Conservation (phyloP, 2,797 vertebrate genomes). For the Lemur catta region DNA sequence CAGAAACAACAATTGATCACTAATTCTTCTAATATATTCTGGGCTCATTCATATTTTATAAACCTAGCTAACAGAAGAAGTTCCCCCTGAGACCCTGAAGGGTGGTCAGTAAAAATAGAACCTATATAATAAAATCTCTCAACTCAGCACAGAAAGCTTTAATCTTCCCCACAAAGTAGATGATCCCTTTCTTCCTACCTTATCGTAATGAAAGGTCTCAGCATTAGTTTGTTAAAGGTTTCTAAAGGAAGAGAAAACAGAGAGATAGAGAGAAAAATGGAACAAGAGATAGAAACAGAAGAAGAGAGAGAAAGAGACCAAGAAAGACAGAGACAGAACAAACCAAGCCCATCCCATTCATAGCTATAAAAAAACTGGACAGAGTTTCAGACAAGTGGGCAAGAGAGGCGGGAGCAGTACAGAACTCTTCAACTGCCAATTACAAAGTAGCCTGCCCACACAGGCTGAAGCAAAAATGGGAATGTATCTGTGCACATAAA, state of each 20-base stretch:
- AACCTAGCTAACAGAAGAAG: background rate
- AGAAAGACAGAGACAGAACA: background rate
- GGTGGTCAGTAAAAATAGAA: background rate
- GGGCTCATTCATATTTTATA: conserved; percentile 7
- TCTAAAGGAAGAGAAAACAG: background rate
- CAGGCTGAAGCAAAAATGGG: background rate
- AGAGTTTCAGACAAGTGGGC: background rate
- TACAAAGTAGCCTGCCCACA: background rate
- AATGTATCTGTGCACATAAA: background rate
- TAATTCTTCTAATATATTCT: background rate
- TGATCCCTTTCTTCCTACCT: background rate
- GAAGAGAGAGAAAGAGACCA: background rate
- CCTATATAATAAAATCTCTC: background rate
- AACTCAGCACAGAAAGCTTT: background rate
- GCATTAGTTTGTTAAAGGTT: background rate
- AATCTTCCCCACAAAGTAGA: background rate
- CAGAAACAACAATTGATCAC: background rate
- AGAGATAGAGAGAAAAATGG: background rate
- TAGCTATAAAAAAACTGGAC: background rate
- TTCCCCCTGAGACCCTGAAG: background rate
- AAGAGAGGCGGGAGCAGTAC: background rate
- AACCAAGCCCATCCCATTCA: background rate
- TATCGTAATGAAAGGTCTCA: background rate
- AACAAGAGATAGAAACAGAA: background rate
- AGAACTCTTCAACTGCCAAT: background rate